Base-by-base conservation (phyloP, 2,113 vertebrate species). In the Ursus arctos region DNA sequence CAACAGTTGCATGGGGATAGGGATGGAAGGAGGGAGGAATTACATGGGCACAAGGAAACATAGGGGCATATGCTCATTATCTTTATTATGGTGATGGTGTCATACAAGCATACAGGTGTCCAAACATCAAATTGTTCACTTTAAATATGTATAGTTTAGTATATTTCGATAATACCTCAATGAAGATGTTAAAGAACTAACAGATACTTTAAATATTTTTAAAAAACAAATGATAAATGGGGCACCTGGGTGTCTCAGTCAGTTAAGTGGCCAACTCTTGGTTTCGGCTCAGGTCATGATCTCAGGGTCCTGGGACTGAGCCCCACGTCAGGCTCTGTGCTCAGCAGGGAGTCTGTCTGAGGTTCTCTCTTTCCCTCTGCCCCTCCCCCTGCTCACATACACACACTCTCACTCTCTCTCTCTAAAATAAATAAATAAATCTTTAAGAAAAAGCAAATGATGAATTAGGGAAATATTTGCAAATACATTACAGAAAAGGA, bases 401-500 rank as follows among this genome's bases (percentile, higher is more conserved):
- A 21, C 55, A 57, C 55, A 21, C 19, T 21, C 55, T 57, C 55
- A 19, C 18, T 57, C 55, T 57, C 55, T 57, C 19, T 21, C 19
- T 21, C 55, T 21, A 36, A 61, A 61, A 61, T 26, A 33, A 65
- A 69, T 26, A 61, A 21, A 57, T 57, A 55, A 55, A 7, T 19
- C 55, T 57, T 57, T 57, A 21, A 7, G 1, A 55, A 55, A 69
- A 81, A 26, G n/a, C 51, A 72, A 93, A 77, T 40, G 21, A 77
- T 18, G n/a, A 43, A 12, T 24, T 65, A n/a, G 13, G 26, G 13
- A 53, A 67, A 55, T 55, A 79, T 87, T 33, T 93, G 82, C 59
- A 79, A 67, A 87, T 86, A 86, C 59, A 19, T 55, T 55, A 86
- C 13, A 77, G 47, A 43, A 92, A 55, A 33, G 47, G 71, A 18